Conservation (phyloP, 2,888 invertebrate genomes). For the Drosophila neotestacea region DNA sequence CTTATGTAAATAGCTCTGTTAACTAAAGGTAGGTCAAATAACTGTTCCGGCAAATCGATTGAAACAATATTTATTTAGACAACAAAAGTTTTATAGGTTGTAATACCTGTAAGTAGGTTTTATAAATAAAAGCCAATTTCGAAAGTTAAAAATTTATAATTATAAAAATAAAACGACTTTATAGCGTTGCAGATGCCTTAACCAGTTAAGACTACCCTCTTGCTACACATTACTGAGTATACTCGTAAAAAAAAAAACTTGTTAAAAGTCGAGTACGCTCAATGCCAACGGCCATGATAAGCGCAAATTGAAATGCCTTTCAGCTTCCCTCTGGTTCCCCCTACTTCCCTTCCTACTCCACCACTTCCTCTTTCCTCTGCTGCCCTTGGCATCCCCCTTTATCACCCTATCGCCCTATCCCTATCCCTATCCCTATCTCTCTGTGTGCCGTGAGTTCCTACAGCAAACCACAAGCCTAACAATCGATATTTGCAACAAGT, state of each 20-base stretch:
- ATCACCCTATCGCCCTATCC: too few species aligned
- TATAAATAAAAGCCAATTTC: too few species aligned
- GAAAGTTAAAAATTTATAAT: too few species aligned
- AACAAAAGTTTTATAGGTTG: too few species aligned
- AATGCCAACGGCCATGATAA: conserved; percentile 46
- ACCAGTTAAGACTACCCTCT: background rate
- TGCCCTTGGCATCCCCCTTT: background rate
- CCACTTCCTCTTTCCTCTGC: background rate
- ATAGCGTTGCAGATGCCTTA: too few species aligned
- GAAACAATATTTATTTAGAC: too few species aligned
- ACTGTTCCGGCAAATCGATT: too few species aligned
- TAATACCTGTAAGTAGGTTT: too few species aligned
- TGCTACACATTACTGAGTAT: background rate
- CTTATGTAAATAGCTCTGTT: too few species aligned
- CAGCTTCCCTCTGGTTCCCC: background rate
- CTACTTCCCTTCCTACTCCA: background rate
- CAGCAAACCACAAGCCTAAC: conserved; percentile 31
- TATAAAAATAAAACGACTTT: too few species aligned
- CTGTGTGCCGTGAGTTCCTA: background rate
- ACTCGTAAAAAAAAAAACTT: conserved; percentile 25
- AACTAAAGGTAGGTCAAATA: too few species aligned
- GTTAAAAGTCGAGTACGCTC: conserved; percentile 69
- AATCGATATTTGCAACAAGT: conserved; percentile 84
- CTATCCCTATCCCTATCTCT: background rate
- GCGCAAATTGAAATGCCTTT: conserved; percentile 51